phyloP scores from a whole-genome alignment of 2,888 invertebrate genomes.

The Amphipoea oculea region DNA sequence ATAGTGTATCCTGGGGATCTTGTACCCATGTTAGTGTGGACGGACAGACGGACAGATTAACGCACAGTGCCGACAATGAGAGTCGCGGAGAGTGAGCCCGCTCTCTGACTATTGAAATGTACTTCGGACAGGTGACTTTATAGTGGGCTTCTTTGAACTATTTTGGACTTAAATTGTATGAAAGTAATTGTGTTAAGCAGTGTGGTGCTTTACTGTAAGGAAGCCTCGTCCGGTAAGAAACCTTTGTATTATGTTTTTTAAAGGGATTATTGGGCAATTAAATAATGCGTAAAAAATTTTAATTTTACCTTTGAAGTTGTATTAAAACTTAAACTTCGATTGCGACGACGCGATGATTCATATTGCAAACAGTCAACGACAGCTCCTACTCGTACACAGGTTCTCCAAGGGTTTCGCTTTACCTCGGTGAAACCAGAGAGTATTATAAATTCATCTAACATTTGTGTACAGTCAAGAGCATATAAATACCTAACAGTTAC shows the following conservation, averaged over 20 bases:
- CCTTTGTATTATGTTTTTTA: background rate
- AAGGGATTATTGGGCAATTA: background rate
- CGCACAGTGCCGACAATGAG: slow-evolving; percentile 72
- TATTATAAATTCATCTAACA: background rate
- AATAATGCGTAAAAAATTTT: background rate
- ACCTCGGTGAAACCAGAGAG: background rate
- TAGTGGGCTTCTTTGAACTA: slow-evolving; percentile 43
- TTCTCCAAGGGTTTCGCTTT: background rate
- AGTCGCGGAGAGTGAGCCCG: slow-evolving; percentile 43
- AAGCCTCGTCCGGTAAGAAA: background rate
- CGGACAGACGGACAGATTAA: slow-evolving; percentile 81
- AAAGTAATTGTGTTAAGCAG: background rate
- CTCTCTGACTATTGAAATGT: slow-evolving; percentile 64
- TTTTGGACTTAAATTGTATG: slow-evolving; percentile 1
- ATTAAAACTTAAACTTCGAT: background rate
- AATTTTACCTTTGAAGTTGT: background rate
- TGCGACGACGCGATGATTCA: background rate
- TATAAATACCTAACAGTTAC: background rate
- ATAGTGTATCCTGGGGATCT: slow-evolving; percentile 64
- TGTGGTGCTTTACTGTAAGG: background rate
- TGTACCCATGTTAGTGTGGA: slow-evolving; percentile 71
- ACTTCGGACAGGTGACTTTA: slow-evolving; percentile 50
- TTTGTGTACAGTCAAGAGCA: background rate
- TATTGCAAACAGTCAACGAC: background rate
- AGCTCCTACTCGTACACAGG: too few relatives aligned